Base-by-base conservation (phyloP, 2,113 vertebrate genomes). In the Amblyopsis rosae region DNA sequence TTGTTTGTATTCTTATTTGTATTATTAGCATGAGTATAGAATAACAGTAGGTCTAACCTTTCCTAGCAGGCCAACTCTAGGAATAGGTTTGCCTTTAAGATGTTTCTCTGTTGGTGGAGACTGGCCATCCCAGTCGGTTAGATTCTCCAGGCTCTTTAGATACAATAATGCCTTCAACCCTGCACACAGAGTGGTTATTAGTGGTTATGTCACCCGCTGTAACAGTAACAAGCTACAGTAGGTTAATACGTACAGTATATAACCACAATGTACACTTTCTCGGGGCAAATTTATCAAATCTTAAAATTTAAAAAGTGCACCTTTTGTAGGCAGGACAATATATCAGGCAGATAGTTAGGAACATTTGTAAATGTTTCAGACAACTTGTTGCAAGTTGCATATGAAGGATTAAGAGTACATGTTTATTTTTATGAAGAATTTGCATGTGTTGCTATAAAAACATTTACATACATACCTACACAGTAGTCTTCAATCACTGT, bases 401-500 rank as follows among this genome's bases (percentile, higher is more conserved):
- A 7, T 41, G 4, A 41, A 41, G 35, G 35, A 41, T 41, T 41
- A 41, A 41, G 4, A 7, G 35, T 41, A 41, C 35, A 41, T 41
- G 35, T 41, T 41, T 41, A 6, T 41, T 41, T 41, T 41, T 1
- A 41, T 41, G 35, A 41, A 51, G 3, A 51, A 9, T 83, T 73
- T 26, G 94, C 93, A 47, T 93, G 90, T 66, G 94, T 0, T 82
- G 12, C 15, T 15, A 13, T n/a, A 35, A 32, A 75, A 10, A n/a
- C 12, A 12, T 26, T n/a, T 49, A 4, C 84, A 91, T 26, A 26
- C 26, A 41, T 92, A 59, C 96, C 95, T 1, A 93, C 90, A 79
- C 95, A 97, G 80, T 98, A 97, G 81, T 98, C 96, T 73, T 96
- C 93, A 41, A 98, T 98, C 82, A 98, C 84, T 12, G 96, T 97